A percentile compares a stretch with the other conserved stretches of the same genome.
Conservation (phyloP, 2,797 vertebrate genomes). For the Macropodus opercularis region DNA sequence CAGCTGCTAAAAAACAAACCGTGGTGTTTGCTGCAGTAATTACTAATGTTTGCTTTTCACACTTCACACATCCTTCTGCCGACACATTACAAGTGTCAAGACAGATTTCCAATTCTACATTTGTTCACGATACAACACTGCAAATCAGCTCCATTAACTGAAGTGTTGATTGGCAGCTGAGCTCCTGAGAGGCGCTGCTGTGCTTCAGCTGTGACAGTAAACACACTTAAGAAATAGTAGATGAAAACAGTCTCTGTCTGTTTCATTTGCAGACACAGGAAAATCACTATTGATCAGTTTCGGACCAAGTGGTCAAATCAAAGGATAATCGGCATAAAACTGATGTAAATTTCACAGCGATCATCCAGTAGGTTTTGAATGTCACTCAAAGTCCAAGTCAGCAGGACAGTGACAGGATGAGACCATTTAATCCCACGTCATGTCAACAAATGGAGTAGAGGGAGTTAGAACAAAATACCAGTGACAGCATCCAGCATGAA, state of each 20-base stretch:
- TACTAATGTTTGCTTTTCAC: constrained; percentile 34
- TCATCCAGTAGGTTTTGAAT: not conserved
- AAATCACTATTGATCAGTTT: not conserved
- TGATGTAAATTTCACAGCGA: not conserved
- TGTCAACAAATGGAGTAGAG: no score
- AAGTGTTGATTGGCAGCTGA: constrained; percentile 48
- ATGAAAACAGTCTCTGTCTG: constrained; percentile 19
- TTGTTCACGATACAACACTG: constrained; percentile 39
- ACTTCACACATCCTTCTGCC: constrained; percentile 26
- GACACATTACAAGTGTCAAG: constrained; percentile 14
- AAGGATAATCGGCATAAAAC: no score
- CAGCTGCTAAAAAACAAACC: constrained; percentile 28
- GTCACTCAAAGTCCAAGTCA: no score
- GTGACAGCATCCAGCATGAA: not conserved
- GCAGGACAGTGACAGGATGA: no score
- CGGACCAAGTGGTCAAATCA: not conserved
- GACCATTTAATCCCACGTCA: no score
- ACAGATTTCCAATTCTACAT: constrained; percentile 35
- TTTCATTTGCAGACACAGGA: constrained; percentile 25
- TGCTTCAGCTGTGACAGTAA: constrained; percentile 28
- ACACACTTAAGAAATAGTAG: constrained; percentile 23
- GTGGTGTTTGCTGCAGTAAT: constrained; percentile 24
- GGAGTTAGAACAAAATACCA: no score
- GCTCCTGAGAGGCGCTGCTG: constrained; percentile 27
- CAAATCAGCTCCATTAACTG: constrained; percentile 42